These are phyloP conservation scores for Hypselothyrea guttata DNA, from an alignment of 2,888 invertebrate genomes.

Conservation along the genomic window DNA sequence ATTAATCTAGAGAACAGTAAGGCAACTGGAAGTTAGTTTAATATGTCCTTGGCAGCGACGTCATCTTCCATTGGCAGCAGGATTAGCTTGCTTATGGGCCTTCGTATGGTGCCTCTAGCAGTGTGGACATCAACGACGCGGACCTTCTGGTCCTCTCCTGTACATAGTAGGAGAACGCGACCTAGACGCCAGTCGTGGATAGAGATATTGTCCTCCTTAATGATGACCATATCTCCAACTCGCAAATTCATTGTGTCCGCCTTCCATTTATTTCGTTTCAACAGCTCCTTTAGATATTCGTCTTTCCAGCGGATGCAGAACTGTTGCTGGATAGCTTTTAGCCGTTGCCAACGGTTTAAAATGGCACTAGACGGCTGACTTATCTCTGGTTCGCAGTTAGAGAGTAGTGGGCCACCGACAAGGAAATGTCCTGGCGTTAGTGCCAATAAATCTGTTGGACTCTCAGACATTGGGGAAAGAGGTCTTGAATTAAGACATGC, in stretches of 20 bases:
- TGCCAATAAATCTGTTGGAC: neutral
- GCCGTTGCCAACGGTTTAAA: constrained; percentile 6
- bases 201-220: too few species aligned
- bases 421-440: constrained; percentile 14
- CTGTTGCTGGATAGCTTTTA: constrained; percentile 10
- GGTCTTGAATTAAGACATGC: constrained; percentile 20
- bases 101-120: neutral
- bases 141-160: too few species aligned
- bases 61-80: neutral
- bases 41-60: too few species aligned
- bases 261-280: too few species aligned
- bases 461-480: constrained; percentile 9
- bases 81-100: neutral
- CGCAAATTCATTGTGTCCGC: too few species aligned
- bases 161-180: too few species aligned
- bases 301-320: constrained; percentile 21
- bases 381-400: neutral
- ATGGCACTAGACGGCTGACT: constrained; percentile 1
- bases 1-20: neutral
- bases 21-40: too few species aligned
- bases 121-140: neutral
- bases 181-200: too few species aligned
- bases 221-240: too few species aligned
- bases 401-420: neutral
- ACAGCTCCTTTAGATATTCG: too few species aligned